Base-by-base conservation (phyloP, 2,888 invertebrate genomes). In the Volucella inanis region DNA sequence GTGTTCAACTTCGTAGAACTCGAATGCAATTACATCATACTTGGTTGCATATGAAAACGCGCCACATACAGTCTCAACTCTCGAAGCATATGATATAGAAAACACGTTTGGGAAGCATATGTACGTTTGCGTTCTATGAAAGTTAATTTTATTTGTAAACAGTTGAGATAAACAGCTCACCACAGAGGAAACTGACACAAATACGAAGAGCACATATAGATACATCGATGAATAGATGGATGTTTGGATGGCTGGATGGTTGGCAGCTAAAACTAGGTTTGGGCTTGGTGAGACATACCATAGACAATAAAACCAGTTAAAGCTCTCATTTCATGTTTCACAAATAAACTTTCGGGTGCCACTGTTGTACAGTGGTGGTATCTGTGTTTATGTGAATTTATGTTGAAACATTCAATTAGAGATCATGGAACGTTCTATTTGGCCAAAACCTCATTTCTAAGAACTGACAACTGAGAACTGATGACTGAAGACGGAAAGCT, bases 81-180 rank as follows among this genome's bases (percentile, higher is more conserved):
- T 31, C 31, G 4, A 31, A 14, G 61, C 49, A 41, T 64, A 38
- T 65, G 38, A 54, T 64, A 39, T 31, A 31, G 31, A 22, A 43
- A 55, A 45, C 54, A 64, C 68, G 39, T 55, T 55, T 49, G 31
- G 57, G 55, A 55, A 45, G 54, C 71, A 71, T 64, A 75, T 6
- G 6, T 31, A 31, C 4, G 31, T 4, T 31, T 31, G 31, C 75
- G 61, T 57, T 75, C 67, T 75, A 80, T 41, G 59, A 57, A 70
- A 68, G 49, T 70, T 57, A 64, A 76, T 67, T 75, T 74, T 55
- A 76, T 81, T 81, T 76, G 81, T 81, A 81, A 76, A 81, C 70
- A 81, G 70, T 76, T 43, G 41, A 64, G 50, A 54, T 62, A 67
- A 68, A 75, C 61, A 39, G 76, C 39, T 39, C 57, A 57, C 59